A percentile compares a stretch with the other conserved stretches of the same genome.
Conservation (phyloP, 2,888 invertebrate species). For the Syrphus vitripennis region DNA sequence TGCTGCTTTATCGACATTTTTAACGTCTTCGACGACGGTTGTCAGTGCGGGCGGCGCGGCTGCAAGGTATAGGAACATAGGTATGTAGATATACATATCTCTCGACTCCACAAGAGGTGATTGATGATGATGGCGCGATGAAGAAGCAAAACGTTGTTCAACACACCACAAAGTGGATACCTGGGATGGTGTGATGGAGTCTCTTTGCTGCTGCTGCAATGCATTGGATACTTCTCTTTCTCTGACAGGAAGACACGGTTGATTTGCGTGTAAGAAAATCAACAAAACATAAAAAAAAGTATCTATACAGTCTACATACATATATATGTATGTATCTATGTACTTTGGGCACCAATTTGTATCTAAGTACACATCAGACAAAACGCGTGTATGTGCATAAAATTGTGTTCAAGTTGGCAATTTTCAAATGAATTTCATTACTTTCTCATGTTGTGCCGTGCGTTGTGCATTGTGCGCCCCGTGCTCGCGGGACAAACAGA, state of each 20-base stretch:
- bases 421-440: constrained; percentile 63
- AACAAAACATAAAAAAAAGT: background rate
- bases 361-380: constrained; percentile 53
- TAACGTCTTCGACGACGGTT: background rate
- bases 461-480: background rate
- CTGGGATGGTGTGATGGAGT: background rate
- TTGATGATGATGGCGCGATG: constrained; percentile 68
- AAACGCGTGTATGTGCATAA: constrained; percentile 42
- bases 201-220: background rate
- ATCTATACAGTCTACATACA: background rate
- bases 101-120: constrained; percentile 50
- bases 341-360: constrained; percentile 59
- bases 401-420: constrained; percentile 24
- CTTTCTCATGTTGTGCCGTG: background rate
- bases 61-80: background rate
- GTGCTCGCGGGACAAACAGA: background rate
- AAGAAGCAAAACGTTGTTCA: constrained; percentile 67
- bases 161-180: constrained; percentile 47
- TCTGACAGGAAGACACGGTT: constrained; percentile 57
- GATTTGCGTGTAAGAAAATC: constrained; percentile 34
- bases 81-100: constrained; percentile 16
- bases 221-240: constrained; percentile 28
- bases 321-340: background rate
- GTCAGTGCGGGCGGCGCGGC: background rate
- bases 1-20: constrained; percentile 24